Conservation (phyloP, 2,113 vertebrate species). For the Nycticorax nycticorax region DNA sequence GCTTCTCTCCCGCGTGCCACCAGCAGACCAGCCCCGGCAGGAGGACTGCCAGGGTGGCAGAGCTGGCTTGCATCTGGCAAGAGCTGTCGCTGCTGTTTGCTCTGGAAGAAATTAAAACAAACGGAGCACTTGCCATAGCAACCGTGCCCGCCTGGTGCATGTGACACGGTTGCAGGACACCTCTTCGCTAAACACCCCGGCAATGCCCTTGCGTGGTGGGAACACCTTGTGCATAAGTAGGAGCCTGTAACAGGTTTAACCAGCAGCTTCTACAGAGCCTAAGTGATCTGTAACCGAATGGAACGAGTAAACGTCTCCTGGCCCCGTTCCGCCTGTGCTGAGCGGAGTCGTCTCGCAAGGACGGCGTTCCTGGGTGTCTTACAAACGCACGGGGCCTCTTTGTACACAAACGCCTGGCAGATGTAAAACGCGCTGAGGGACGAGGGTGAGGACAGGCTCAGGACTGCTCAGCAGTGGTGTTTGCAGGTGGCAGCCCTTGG, state of each 20-base stretch:
- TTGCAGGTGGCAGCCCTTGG: background rate
- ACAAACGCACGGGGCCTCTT: background rate
- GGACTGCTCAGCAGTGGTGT: background rate
- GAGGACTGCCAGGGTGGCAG: background rate
- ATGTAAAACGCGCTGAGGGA: fast-evolving
- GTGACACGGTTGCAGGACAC: background rate
- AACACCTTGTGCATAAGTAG: background rate
- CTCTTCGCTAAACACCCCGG: background rate
- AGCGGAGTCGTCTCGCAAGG: background rate
- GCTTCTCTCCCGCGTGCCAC: background rate
- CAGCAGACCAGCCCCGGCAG: background rate
- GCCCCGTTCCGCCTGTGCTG: background rate
- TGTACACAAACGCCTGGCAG: background rate
- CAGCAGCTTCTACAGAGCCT: background rate
- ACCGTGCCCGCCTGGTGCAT: background rate
- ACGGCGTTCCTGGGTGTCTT: background rate
- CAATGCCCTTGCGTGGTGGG: background rate
- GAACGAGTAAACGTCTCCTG: background rate
- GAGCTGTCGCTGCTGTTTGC: slow-evolving; percentile 20
- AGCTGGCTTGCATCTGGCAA: background rate
- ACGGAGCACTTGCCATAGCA: slow-evolving; percentile 12
- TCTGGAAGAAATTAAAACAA: slow-evolving; percentile 51
- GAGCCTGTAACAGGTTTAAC: slow-evolving; percentile 20
- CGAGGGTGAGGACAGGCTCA: background rate
- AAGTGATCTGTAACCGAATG: background rate